Percentiles rank a stretch among this genome's conserved stretches.
These are phyloP conservation scores for Tetrapedia diversipes DNA, from an alignment of 2,888 invertebrate species.

Conservation along the genomic window DNA sequence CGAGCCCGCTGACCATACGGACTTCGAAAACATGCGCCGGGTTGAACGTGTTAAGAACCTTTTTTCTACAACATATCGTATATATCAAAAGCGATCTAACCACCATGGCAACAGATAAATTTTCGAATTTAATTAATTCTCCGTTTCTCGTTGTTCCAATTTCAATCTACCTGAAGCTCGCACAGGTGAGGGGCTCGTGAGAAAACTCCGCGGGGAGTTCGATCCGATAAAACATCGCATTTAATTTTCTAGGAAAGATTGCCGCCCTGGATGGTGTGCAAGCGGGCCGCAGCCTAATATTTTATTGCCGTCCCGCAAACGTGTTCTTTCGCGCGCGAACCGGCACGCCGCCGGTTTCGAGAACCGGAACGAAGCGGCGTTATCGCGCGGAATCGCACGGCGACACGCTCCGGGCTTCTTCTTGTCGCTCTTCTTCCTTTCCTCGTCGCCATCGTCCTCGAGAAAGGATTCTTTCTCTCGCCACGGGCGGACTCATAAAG, in stretches of 20 bases:
- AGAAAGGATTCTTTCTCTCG: slow-evolving; percentile 47
- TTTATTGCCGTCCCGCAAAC: slow-evolving; percentile 65
- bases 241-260: slow-evolving; percentile 67
- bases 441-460: slow-evolving; percentile 49
- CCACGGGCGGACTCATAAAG: slow-evolving; percentile 14
- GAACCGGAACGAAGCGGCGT: slow-evolving; percentile 73
- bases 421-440: slow-evolving; percentile 60
- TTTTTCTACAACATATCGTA: too few species aligned
- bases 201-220: slow-evolving; percentile 45
- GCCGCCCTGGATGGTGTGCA: slow-evolving; percentile 32
- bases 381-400: slow-evolving; percentile 68
- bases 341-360: slow-evolving; percentile 67
- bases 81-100: too few species aligned
- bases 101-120: too few species aligned
- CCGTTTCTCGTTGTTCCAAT: slow-evolving; percentile 12
- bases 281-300: slow-evolving; percentile 61
- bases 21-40: too few species aligned
- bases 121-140: too few species aligned
- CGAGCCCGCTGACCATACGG: too few species aligned
- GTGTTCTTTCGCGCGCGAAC: slow-evolving; percentile 66
- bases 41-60: too few species aligned
- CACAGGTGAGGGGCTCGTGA: slow-evolving; percentile 38
- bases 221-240: slow-evolving; percentile 61
- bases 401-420: slow-evolving; percentile 68
- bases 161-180: slow-evolving; percentile 42